Evolutionary conservation across 2,888 invertebrate genomes (phyloP), one percentile per base, ranked within the genome.

Genomic region (Metallyticus violacea): DNA sequence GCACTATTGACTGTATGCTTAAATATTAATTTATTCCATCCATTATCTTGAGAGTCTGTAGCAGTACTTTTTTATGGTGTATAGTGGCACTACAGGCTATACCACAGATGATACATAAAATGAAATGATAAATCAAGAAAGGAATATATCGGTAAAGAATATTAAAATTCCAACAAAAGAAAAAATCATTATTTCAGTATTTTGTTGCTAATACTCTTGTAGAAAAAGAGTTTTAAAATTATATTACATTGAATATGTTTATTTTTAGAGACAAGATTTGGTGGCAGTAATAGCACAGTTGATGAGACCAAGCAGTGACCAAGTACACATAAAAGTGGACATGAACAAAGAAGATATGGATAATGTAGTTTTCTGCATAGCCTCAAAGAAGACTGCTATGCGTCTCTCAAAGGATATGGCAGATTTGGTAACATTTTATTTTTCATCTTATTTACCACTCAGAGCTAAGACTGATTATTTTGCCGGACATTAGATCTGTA

Each of bases 321-420:
- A 98, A 91, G 93, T 98, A 80, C 95, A 96, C 85, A 93, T 99
- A 86, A 96, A 96, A 90, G 96, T 98, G 79, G 96, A 97, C 89
- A 95, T 99, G 90, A 96, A 97, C 88, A 95, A 96, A 90, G 97
- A 97, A 89, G 97, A 98, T 90, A 96, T 98, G 95, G 99, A 99
- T 90, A 95, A 95, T 81, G 99, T 98, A 92, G 97, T 99, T 3
- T 95, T 99, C 90, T 97, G 97, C 89, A 93, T 99, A 80, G 99
- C 98, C 1, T 95, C 96, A 88, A 98, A 98, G 92, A 98, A 97
- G 92, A 95, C 97, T 77, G 96, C 97, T 86, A 93, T 95, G 0
- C 96, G 96, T 90, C 93, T 98, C 77, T 94, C 96, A 76, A 98
- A 98, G 92, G 99, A 99, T 90, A 97, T 98, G 95, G 96, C 96